Evolutionary conservation across 1,140 invertebrate genomes (phyloP).

Genomic region (Drosophila tani): DNA sequence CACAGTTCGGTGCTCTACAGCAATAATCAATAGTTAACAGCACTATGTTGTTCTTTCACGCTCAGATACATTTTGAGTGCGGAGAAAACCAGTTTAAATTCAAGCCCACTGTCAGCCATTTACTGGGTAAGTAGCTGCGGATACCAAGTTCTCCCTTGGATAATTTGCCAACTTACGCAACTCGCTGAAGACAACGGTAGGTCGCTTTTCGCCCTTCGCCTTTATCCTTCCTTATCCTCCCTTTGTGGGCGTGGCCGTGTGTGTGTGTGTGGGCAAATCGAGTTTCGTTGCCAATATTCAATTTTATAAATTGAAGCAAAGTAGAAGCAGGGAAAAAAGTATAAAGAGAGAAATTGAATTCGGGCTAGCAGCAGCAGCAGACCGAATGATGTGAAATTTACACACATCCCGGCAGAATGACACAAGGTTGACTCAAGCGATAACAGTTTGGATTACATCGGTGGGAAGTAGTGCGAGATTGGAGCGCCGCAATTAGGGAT

Average conservation of each 20-base stretch:
- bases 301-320: slow-evolving; percentile 78
- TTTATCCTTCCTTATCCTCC: neutral
- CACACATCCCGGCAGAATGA: slow-evolving; percentile 4
- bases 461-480: slow-evolving; percentile 9
- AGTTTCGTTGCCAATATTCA: slow-evolving; percentile 75
- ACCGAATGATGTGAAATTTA: slow-evolving; percentile 28
- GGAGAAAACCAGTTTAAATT: neutral
- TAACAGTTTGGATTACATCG: slow-evolving; percentile 50
- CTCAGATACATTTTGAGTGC: too few relatives aligned
- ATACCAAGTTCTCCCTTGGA: slow-evolving; percentile 20
- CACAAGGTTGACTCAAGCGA: slow-evolving; percentile 32
- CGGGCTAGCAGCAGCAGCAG: slow-evolving; percentile 10
- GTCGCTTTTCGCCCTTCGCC: slow-evolving; percentile 13
- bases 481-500: slow-evolving; percentile 21
- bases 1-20: too few relatives aligned
- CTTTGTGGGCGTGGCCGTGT: slow-evolving; percentile 19
- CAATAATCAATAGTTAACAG: too few relatives aligned
- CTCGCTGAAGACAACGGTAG: slow-evolving; percentile 51
- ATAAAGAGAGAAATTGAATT: slow-evolving; percentile 43
- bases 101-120: slow-evolving; percentile 26
- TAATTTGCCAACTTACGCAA: slow-evolving; percentile 73
- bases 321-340: slow-evolving; percentile 47
- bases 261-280: slow-evolving; percentile 57
- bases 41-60: too few relatives aligned
- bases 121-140: slow-evolving; percentile 37